A percentile compares a stretch with the other conserved stretches of the same genome.
phyloP scores from a whole-genome alignment of 2,888 invertebrate species.

The Coecobrya sp. region DNA sequence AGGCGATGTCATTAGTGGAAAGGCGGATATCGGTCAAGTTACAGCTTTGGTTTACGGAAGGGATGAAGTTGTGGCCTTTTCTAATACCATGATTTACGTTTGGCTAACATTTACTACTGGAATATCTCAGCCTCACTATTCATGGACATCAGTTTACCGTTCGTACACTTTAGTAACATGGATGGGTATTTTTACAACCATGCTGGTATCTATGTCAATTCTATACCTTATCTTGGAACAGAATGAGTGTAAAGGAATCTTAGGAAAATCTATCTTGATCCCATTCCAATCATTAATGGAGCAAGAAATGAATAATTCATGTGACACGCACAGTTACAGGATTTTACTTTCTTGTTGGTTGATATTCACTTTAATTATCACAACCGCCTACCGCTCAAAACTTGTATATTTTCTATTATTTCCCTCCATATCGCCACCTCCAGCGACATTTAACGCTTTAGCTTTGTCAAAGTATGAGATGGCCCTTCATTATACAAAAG shows the following conservation, averaged over 20 bases:
- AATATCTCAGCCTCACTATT: not conserved
- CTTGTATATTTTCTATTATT: not conserved
- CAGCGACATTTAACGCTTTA: not conserved
- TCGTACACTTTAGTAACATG: not conserved
- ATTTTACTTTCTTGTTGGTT: not conserved
- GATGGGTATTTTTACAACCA: not conserved
- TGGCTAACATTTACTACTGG: slow-evolving; percentile 20
- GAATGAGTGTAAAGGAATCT: not conserved
- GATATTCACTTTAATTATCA: not conserved
- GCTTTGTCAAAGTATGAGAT: not conserved
- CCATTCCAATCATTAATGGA: not conserved
- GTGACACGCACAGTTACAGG: not conserved
- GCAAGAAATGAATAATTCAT: not conserved
- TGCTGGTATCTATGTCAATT: not conserved
- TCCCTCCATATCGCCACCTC: not conserved
- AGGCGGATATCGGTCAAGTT: not conserved
- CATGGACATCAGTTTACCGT: not conserved
- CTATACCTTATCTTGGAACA: not conserved
- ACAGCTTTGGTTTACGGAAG: not conserved
- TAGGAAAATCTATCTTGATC: not conserved
- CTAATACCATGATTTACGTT: not conserved
- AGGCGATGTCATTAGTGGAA: not conserved
- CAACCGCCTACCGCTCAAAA: not conserved
- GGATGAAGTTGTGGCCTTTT: not conserved
- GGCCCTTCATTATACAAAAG: not conserved